Conservation (phyloP, 2,888 invertebrate species). For the Nebria salina region DNA sequence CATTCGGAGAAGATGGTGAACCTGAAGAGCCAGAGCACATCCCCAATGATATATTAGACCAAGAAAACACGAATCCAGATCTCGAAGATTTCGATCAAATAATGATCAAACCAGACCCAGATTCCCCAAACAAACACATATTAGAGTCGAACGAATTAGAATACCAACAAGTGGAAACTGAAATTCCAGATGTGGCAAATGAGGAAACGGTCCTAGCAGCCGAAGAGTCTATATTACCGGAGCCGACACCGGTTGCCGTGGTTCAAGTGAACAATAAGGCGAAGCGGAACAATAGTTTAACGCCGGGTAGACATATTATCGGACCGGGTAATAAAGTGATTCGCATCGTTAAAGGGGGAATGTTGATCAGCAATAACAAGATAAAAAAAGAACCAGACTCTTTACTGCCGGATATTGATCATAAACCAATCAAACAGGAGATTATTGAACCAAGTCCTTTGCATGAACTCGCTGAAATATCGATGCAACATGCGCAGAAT, state of each 20-base stretch:
- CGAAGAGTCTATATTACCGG: constrained; percentile 12
- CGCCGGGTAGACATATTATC: constrained; percentile 58
- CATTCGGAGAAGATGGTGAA: constrained; percentile 62
- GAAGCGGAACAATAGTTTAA: constrained; percentile 54
- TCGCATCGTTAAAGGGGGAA: constrained; percentile 61
- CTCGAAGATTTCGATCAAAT: constrained; percentile 38
- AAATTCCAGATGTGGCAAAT: constrained; percentile 38
- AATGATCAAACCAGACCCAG: constrained; percentile 50
- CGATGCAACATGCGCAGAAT: constrained; percentile 62
- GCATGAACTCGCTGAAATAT: constrained; percentile 65
- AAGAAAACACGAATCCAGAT: constrained; percentile 51
- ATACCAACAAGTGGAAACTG: constrained; percentile 37
- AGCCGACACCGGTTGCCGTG: constrained; percentile 14
- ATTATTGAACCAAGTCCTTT: constrained; percentile 63
- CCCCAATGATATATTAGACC: constrained; percentile 47
- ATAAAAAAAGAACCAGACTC: constrained; percentile 53
- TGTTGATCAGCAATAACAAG: constrained; percentile 59
- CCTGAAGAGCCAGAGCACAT: constrained; percentile 53
- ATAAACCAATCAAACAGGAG: constrained; percentile 59
- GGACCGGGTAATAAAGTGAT: constrained; percentile 60
- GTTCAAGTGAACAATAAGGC: constrained; percentile 33
- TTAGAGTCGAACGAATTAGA: constrained; percentile 53
- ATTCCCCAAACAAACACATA: constrained; percentile 51
- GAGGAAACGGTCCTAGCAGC: constrained; percentile 39
- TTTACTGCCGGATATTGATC: constrained; percentile 27